Conservation (phyloP, 1,140 invertebrate genomes). For the Hormaphis cornu region DNA sequence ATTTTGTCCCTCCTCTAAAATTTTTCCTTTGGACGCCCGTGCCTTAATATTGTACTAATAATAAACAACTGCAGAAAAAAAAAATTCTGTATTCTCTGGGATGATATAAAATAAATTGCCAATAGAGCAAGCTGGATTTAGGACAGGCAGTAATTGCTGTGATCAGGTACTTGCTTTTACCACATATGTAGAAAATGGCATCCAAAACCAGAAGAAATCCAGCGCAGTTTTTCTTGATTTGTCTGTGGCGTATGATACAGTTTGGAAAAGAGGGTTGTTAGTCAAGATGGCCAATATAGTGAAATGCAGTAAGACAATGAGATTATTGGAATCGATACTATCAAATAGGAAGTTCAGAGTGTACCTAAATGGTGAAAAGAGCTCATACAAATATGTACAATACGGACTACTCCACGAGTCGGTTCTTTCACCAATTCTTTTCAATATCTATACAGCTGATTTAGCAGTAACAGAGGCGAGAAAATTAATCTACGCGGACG, state of each 20-base stretch:
- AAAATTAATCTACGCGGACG: background rate
- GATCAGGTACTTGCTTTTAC: background rate
- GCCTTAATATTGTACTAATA: no score
- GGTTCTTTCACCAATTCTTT: background rate
- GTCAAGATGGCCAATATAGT: background rate
- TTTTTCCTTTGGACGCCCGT: no score
- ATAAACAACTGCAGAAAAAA: no score
- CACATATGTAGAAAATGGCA: constrained; percentile 2
- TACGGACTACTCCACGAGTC: background rate
- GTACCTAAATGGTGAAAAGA: background rate
- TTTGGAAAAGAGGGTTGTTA: background rate
- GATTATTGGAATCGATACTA: background rate
- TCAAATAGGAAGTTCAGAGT: no score
- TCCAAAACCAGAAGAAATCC: constrained; percentile 12
- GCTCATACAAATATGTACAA: background rate
- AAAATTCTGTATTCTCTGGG: no score
- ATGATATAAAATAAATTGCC: background rate
- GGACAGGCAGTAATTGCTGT: background rate
- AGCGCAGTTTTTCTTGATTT: background rate
- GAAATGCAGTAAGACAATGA: background rate
- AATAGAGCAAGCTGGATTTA: background rate
- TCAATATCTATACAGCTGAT: background rate
- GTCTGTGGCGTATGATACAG: background rate
- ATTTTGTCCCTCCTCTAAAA: no score
- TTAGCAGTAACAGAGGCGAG: background rate